A percentile compares a stretch with the other conserved stretches of the same genome.
Conservation (phyloP, 2,888 invertebrate species). For the Ellobium chinense region DNA sequence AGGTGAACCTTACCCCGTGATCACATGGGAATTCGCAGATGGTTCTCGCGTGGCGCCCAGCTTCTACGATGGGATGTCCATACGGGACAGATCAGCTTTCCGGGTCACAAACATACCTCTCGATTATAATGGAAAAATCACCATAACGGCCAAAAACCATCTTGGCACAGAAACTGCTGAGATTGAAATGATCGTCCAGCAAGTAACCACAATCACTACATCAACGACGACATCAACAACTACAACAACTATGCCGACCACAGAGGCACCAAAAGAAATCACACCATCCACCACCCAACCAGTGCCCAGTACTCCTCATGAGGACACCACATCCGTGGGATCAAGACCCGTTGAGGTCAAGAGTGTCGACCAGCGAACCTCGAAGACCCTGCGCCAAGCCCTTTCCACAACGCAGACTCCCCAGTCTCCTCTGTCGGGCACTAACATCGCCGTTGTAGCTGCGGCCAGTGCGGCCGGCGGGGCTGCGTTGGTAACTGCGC, state of each 20-base stretch:
- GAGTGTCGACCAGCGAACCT: not conserved
- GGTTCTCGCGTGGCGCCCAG: constrained; percentile 25
- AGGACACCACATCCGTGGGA: not conserved
- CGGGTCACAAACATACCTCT: constrained; percentile 31
- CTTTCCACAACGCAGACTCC: not conserved
- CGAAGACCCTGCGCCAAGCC: not conserved
- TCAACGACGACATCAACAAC: not conserved
- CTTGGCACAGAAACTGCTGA: constrained; percentile 46
- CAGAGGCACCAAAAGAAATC: not conserved
- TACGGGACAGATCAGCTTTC: not conserved
- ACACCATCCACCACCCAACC: not conserved
- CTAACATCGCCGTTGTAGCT: constrained; percentile 1
- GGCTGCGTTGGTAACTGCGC: not conserved
- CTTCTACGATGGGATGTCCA: not conserved
- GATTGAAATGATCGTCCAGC: not conserved
- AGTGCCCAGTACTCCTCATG: not conserved
- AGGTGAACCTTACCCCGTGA: constrained; percentile 58
- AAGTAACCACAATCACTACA: constrained; percentile 17
- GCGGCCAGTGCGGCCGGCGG: not conserved
- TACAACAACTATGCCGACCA: not conserved
- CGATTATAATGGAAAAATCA: constrained; percentile 54
- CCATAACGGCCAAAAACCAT: constrained; percentile 39
- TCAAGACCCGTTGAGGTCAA: not conserved
- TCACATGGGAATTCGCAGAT: constrained; percentile 56
- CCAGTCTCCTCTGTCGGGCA: not conserved